Percentiles rank a stretch among this genome's conserved stretches.
Conservation (phyloP, 2,797 vertebrate species). For the Eidolon dupreanum region DNA sequence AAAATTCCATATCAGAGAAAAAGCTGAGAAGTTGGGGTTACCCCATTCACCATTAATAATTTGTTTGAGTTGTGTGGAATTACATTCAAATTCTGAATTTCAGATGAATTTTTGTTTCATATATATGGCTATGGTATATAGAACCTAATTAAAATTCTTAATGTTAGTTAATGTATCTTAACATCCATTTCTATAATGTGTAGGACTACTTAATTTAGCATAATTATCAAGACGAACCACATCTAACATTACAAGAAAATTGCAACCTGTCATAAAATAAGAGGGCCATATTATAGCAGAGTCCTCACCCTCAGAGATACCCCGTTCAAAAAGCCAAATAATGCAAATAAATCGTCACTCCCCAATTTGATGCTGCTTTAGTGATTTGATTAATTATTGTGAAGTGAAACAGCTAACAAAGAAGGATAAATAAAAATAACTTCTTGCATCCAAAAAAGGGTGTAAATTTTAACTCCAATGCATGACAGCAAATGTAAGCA, state of each 20-base stretch:
- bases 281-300: slow-evolving; percentile 82
- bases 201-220: slow-evolving; percentile 85
- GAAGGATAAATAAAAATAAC: slow-evolving; percentile 86
- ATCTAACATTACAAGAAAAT: slow-evolving; percentile 88
- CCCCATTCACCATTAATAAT: background rate
- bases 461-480: slow-evolving; percentile 84
- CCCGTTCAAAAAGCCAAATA: slow-evolving; percentile 81
- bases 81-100: background rate
- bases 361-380: slow-evolving; percentile 79
- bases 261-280: slow-evolving; percentile 88
- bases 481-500: slow-evolving; percentile 85
- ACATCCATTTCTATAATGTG: slow-evolving; percentile 85
- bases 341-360: slow-evolving; percentile 80
- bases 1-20: background rate
- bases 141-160: slow-evolving; percentile 75
- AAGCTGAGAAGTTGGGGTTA: background rate
- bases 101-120: slow-evolving; percentile 8
- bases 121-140: background rate
- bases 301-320: slow-evolving; percentile 78
- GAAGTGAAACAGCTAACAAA: slow-evolving; percentile 86
- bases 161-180: slow-evolving; percentile 82
- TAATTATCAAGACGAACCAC: slow-evolving; percentile 88
- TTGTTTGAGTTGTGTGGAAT: background rate
- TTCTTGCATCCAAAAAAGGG: slow-evolving; percentile 81
- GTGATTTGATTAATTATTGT: slow-evolving; percentile 86